phyloP scores from a whole-genome alignment of 1,140 invertebrate genomes.

The Saccostrea cuccullata region DNA sequence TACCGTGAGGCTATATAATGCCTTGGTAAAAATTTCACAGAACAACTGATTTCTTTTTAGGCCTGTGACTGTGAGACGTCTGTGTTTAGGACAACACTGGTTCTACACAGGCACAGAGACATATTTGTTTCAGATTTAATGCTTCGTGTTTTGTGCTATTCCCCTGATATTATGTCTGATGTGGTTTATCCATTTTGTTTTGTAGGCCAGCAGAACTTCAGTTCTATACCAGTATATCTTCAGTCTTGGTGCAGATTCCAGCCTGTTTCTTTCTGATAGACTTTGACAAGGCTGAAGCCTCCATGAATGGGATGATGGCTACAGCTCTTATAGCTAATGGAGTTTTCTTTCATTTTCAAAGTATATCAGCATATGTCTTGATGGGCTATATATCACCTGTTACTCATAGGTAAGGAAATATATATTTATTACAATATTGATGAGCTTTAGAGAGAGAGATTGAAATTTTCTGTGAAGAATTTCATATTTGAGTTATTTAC shows the following conservation, averaged over 20 bases:
- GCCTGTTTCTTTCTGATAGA: slow-evolving; percentile 86
- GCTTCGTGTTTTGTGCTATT: too few species aligned
- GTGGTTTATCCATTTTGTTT: slow-evolving; percentile 54
- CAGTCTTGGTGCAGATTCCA: slow-evolving; percentile 89
- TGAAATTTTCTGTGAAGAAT: too few species aligned
- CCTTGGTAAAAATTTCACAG: too few species aligned
- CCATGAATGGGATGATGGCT: slow-evolving; percentile 81
- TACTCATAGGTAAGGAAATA: slow-evolving; percentile 86
- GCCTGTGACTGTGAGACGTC: too few species aligned
- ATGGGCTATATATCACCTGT: slow-evolving; percentile 93
- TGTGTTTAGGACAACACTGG: too few species aligned
- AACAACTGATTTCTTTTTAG: too few species aligned
- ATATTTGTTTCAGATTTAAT: too few species aligned
- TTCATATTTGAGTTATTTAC: too few species aligned
- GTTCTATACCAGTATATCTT: slow-evolving; percentile 90
- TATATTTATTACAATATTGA: neutral
- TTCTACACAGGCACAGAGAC: too few species aligned
- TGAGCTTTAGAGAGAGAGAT: too few species aligned
- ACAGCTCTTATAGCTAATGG: slow-evolving; percentile 87
- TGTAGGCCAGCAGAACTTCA: slow-evolving; percentile 90
- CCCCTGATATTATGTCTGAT: slow-evolving; percentile 40
- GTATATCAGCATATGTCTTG: slow-evolving; percentile 90
- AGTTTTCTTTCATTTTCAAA: slow-evolving; percentile 92
- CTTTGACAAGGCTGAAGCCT: slow-evolving; percentile 78
- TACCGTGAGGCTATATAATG: too few species aligned